phyloP scores from a whole-genome alignment of 2,888 invertebrate genomes.

The Chloroclysta siterata region DNA sequence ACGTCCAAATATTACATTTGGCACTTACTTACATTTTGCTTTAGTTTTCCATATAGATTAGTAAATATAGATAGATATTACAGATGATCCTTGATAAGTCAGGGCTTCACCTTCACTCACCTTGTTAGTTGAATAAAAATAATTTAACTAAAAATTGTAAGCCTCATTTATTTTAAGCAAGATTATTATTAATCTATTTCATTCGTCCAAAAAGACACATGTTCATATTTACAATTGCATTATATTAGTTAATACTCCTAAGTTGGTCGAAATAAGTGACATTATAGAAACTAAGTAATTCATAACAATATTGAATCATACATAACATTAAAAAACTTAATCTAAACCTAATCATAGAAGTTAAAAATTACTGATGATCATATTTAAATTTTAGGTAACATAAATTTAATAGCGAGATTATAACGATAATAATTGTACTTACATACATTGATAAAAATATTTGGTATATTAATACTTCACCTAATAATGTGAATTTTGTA shows the following conservation, averaged over 20 bases:
- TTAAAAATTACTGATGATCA: constrained; percentile 13
- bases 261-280: constrained; percentile 1
- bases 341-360: background rate
- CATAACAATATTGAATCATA: background rate
- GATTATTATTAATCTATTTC: constrained; percentile 14
- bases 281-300: constrained; percentile 1
- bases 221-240: constrained; percentile 26
- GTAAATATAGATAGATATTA: no score
- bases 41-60: background rate
- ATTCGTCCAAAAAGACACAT: constrained; percentile 17
- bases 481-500: constrained; percentile 36
- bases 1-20: no score
- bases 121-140: background rate
- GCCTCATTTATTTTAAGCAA: constrained; percentile 35
- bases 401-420: constrained; percentile 12
- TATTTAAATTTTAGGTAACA: constrained; percentile 12
- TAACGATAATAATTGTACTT: constrained; percentile 10
- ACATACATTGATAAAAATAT: constrained; percentile 47
- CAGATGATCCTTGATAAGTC: no score
- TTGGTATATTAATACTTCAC: constrained; percentile 64
- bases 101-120: background rate
- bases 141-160: constrained; percentile 3
- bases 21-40: no score
- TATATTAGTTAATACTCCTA: constrained; percentile 13
- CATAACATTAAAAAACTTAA: constrained; percentile 9